Evolutionary conservation across 2,797 vertebrate species (phyloP).

Genomic region (Columba guinea): DNA sequence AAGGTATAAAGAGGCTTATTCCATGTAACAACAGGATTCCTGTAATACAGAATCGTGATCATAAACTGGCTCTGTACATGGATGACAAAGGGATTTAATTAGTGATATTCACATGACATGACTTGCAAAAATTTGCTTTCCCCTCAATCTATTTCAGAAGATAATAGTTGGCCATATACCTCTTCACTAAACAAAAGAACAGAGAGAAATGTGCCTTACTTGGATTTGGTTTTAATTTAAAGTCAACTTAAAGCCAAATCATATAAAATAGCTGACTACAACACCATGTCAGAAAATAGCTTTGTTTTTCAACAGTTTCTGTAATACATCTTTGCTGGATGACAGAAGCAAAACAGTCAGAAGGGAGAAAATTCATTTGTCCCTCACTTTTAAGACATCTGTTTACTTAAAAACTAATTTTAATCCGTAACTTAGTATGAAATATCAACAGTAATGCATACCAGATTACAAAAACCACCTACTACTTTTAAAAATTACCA

Average conservation of each 20-base stretch:
- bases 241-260: neutral
- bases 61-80: neutral
- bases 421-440: neutral
- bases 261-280: neutral
- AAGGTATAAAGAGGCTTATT: neutral
- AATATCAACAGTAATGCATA: neutral
- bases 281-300: neutral
- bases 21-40: neutral
- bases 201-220: neutral
- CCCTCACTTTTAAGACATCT: neutral
- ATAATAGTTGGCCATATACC: neutral
- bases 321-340: neutral
- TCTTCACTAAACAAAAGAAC: neutral
- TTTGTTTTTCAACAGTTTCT: neutral
- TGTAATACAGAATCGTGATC: fast-evolving
- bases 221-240: neutral
- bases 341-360: neutral
- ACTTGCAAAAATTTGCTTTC: neutral
- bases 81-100: neutral
- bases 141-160: neutral
- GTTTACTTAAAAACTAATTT: neutral
- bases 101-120: neutral
- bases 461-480: neutral
- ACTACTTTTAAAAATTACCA: neutral
- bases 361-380: neutral